Evolutionary conservation across 2,797 vertebrate genomes (phyloP), one percentile per base, ranked within the genome.

Genomic region (Eurystomus glaucurus): DNA sequence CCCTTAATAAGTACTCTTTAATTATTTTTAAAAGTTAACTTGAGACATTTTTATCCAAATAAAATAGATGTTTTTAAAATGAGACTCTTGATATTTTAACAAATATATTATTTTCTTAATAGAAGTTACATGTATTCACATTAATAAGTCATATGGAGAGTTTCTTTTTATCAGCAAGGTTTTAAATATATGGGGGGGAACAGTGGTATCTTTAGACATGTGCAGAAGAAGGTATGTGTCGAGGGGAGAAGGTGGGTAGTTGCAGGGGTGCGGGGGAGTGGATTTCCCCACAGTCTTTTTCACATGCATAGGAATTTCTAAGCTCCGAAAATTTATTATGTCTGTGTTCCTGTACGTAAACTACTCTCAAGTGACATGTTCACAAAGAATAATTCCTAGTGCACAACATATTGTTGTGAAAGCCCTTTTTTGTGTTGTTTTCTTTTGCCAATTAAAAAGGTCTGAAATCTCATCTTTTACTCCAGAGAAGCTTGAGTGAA

Each of bases 41-140:
- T 79, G 18, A 78, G 26, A 25, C 87, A 48, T 80, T 93, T 92
- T 91, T 93, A 29, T 91, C 23, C 19, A 20, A 61, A 50, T 87
- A 71, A 92, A 92, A 83, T 70, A 11, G 25, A n/a, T 82, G 9
- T 4, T 91, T 96, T 92, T 82, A 14, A 90, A 83, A 70, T 41
- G 10, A 66, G 41, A 39, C 41, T 79, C 79, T 68, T 82, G 48
- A 29, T 95, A 66, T 62, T 81, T 77, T 23, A 57, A 48, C 15
- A 68, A 77, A 76, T 82, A 16, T 3, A 33, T 92, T 82, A 64
- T 62, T 37, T 90, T 88, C 35, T 82, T 70, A 64, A 80, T 87
- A 48, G 51, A 95, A 85, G 90, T 87, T 58, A 84, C 11, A 62
- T 71, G 45, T 64, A 76, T 75, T 88, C 41, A 48, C 60, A 28